Conservation (phyloP, 2,888 invertebrate genomes). For the Tetragonula carbonaria region DNA sequence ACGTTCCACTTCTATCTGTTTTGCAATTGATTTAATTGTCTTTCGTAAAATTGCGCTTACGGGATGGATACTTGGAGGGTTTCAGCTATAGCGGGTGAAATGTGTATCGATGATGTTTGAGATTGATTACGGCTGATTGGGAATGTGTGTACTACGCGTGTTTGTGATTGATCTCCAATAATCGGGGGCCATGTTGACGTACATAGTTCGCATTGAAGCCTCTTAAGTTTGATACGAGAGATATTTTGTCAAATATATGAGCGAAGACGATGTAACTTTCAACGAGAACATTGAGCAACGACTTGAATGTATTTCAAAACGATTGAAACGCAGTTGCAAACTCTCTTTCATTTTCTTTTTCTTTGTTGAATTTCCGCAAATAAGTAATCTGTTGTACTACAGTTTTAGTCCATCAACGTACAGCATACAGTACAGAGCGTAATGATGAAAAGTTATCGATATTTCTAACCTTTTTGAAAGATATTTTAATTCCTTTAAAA, state of each 20-base stretch:
- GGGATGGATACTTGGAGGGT: not conserved
- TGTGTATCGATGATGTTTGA: not conserved
- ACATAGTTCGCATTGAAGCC: not conserved
- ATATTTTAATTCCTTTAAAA: no score
- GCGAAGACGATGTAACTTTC: not conserved
- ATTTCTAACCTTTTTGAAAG: no score
- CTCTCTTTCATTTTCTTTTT: no score
- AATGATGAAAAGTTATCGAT: no score
- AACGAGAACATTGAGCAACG: no score
- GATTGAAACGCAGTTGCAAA: no score
- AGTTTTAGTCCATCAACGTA: no score
- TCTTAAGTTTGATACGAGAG: not conserved
- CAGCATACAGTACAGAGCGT: no score
- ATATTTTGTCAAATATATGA: not conserved
- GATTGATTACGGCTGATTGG: constrained; percentile 4
- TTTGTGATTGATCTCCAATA: not conserved
- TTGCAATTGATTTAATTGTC: not conserved
- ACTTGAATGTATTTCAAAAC: no score
- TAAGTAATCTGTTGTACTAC: no score
- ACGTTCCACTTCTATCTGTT: no score
- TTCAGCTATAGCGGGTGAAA: not conserved
- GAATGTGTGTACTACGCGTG: not conserved
- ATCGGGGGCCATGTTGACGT: not conserved
- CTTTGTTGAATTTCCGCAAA: no score
- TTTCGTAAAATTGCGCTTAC: not conserved